A percentile compares a stretch with the other conserved stretches of the same genome.
Evolutionary conservation across 2,113 vertebrate species (phyloP).

Genomic region (Craseonycteris thonglongyai): DNA sequence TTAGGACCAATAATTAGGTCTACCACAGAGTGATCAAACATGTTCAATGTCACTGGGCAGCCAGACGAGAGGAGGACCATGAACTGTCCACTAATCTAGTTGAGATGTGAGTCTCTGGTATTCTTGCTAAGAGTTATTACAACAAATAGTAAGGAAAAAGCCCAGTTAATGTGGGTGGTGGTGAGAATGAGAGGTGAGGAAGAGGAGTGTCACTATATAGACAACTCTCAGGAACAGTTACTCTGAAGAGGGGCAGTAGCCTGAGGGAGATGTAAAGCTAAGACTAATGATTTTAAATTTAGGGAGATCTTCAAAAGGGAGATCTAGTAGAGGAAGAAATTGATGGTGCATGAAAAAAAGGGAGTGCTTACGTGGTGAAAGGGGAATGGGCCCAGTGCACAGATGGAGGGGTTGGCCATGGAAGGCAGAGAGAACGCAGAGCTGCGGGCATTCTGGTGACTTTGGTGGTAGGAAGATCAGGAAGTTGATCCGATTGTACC

Average conservation of each 20-base stretch:
- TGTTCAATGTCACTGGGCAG: not conserved
- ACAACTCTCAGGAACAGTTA: not conserved
- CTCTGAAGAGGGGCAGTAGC: not conserved
- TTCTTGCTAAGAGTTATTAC: not conserved
- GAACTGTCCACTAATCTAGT: not conserved
- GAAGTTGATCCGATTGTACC: not conserved
- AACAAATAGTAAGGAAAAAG: not conserved
- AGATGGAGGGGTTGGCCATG: not conserved
- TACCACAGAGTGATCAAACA: not conserved
- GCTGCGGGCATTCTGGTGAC: not conserved
- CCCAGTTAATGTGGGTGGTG: not conserved
- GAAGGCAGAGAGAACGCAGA: not conserved
- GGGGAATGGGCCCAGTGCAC: not conserved
- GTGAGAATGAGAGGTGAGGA: not conserved
- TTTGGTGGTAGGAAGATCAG: not conserved
- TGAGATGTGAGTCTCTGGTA: not conserved
- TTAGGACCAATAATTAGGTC: not conserved
- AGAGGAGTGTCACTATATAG: not conserved
- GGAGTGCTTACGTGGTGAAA: not conserved
- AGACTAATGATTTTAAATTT: not conserved
- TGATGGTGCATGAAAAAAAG: not conserved
- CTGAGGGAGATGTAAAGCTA: not conserved
- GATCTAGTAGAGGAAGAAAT: not conserved
- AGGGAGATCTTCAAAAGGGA: not conserved
- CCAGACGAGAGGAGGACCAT: not conserved